These are phyloP conservation scores for Xyrauchen texanus DNA, from an alignment of 2,113 vertebrate species.

Conservation along the genomic window DNA sequence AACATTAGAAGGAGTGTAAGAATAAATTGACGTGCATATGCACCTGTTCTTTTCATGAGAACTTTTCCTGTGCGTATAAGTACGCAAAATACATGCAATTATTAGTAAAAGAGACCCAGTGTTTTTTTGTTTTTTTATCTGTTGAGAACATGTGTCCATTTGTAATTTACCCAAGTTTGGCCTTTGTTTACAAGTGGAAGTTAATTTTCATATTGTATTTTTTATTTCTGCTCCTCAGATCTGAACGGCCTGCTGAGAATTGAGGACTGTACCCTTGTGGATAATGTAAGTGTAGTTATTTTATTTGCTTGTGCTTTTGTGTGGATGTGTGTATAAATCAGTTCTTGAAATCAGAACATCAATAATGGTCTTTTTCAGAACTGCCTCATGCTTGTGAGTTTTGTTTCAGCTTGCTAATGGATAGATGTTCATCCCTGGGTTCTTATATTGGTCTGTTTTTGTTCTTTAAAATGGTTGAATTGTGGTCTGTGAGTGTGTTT, in stretches of 20 bases:
- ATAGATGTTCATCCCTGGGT: background rate
- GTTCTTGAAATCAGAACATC: constrained; percentile 9
- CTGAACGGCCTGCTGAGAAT: constrained; percentile 33
- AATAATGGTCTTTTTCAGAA: constrained; percentile 14
- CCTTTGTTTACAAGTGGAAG: background rate
- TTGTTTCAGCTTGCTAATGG: background rate
- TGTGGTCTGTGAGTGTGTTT: constrained; percentile 1
- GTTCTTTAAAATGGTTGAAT: background rate
- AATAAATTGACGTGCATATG: no score
- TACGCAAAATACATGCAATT: no score
- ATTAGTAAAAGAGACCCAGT: no score
- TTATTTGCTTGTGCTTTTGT: no score
- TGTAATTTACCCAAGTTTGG: background rate
- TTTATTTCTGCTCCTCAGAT: constrained; percentile 58
- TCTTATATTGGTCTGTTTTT: constrained; percentile 21
- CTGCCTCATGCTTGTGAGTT: background rate
- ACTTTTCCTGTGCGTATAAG: no score
- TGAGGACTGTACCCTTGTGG: constrained; percentile 52
- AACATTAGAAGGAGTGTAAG: no score
- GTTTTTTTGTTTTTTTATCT: no score
- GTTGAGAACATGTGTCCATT: background rate
- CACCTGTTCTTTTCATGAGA: no score
- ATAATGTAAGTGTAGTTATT: constrained; percentile 67
- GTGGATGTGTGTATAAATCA: background rate
- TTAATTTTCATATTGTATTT: constrained; percentile 29